Evolutionary conservation across 2,113 vertebrate species (phyloP).

Genomic region (Onychostruthus taczanowskii): DNA sequence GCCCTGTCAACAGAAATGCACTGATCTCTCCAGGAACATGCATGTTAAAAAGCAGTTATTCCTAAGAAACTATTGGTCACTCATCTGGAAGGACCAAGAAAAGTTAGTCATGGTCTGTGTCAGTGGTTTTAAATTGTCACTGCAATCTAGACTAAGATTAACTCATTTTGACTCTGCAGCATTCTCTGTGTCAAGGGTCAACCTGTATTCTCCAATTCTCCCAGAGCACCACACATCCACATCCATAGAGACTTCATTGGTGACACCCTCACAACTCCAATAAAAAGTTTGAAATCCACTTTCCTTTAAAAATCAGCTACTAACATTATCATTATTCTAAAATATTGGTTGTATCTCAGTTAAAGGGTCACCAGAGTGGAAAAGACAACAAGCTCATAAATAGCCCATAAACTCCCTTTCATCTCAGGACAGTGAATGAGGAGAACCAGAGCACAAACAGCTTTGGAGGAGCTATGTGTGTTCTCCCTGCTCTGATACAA

Average conservation of each 20-base stretch:
- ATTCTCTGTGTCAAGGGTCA: not conserved
- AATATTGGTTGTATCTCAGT: not conserved
- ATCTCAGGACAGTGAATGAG: not conserved
- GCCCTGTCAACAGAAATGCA: not conserved
- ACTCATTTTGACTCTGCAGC: not conserved
- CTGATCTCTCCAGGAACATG: not conserved
- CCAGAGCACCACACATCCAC: not conserved
- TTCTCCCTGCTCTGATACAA: not conserved
- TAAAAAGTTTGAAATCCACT: not conserved
- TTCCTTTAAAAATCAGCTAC: not conserved
- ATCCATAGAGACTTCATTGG: accelerated
- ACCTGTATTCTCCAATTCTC: not conserved
- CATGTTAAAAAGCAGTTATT: not conserved
- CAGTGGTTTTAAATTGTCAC: not conserved
- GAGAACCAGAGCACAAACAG: not conserved
- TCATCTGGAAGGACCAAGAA: not conserved
- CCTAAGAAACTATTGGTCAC: not conserved
- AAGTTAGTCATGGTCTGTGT: not conserved
- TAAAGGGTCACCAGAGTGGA: not conserved
- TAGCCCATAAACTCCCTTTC: not conserved
- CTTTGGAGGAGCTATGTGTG: not conserved
- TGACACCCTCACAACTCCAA: not conserved
- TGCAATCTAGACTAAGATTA: not conserved
- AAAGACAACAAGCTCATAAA: not conserved
- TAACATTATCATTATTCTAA: not conserved